A percentile compares a stretch with the other conserved stretches of the same genome.
phyloP scores from a whole-genome alignment of 2,888 invertebrate species.

The Sarcophaga carnaria region DNA sequence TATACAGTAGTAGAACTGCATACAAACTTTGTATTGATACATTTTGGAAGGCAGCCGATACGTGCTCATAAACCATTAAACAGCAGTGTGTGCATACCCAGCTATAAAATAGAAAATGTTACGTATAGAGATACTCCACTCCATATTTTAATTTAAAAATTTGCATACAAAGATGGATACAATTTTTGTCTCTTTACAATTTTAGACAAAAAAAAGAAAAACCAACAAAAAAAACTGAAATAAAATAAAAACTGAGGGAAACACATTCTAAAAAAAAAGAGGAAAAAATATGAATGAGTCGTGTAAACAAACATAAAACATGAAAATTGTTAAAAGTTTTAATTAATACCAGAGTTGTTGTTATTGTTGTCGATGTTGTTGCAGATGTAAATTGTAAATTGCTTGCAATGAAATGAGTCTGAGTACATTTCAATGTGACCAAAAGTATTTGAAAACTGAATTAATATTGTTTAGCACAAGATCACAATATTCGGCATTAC shows the following conservation, averaged over 20 bases:
- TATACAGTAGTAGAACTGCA: too few relatives aligned
- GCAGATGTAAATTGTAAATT: constrained; percentile 51
- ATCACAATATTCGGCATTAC: too few relatives aligned
- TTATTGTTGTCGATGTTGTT: constrained; percentile 47
- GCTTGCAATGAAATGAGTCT: constrained; percentile 20
- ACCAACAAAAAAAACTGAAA: not conserved
- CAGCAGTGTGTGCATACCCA: not conserved
- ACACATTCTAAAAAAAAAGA: constrained; percentile 3
- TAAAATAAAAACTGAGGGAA: not conserved
- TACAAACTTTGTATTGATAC: too few relatives aligned
- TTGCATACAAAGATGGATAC: constrained; percentile 18
- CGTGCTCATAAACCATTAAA: too few relatives aligned
- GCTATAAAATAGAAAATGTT: not conserved
- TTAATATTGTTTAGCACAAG: too few relatives aligned
- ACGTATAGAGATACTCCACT: not conserved
- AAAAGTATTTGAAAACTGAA: too few relatives aligned
- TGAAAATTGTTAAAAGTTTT: constrained; percentile 75
- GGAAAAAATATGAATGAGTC: constrained; percentile 41
- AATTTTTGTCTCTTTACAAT: not conserved
- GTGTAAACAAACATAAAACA: constrained; percentile 65
- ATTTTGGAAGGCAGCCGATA: too few relatives aligned
- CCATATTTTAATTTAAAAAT: not conserved
- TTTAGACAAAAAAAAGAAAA: not conserved
- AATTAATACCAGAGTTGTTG: constrained; percentile 78
- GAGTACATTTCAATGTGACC: constrained; percentile 21